Percentiles rank a stretch among this genome's conserved stretches.
These are phyloP conservation scores for Nematolebias whitei DNA, from an alignment of 2,113 vertebrate genomes.

Conservation along the genomic window DNA sequence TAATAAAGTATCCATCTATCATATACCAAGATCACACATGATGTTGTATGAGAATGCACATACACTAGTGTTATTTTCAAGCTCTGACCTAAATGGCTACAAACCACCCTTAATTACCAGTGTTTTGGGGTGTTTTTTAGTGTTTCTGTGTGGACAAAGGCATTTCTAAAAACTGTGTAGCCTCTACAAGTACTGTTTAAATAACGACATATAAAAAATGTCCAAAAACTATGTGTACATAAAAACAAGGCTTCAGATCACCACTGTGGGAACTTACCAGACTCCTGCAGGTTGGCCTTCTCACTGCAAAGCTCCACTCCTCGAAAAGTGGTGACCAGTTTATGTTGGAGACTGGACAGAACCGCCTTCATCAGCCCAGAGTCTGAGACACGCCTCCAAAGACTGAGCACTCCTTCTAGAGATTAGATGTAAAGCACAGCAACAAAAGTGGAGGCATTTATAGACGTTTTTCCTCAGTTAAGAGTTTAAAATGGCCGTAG, in stretches of 20 bases:
- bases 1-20: no score
- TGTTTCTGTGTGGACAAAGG: no score
- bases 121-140: no score
- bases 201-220: no score
- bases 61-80: no score
- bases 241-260: slow-evolving; percentile 2
- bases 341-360: slow-evolving; percentile 90
- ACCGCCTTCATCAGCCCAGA: slow-evolving; percentile 93
- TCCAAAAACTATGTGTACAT: no score
- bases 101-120: no score
- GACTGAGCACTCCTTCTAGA: slow-evolving; percentile 87
- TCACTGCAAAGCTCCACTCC: slow-evolving; percentile 86
- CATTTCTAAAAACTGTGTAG: no score
- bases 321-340: slow-evolving; percentile 86
- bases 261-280: slow-evolving; percentile 76
- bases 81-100: no score
- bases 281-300: slow-evolving; percentile 85
- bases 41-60: no score
- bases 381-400: slow-evolving; percentile 92
- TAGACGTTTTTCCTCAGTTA: slow-evolving; percentile 6
- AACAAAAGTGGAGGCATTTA: not conserved
- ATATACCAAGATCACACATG: no score
- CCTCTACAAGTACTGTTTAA: no score
- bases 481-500: slow-evolving; percentile 1
- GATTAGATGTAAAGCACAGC: slow-evolving; percentile 4